Base-by-base conservation (phyloP, 2,888 invertebrate species). In the Ypsolopha scabrella region DNA sequence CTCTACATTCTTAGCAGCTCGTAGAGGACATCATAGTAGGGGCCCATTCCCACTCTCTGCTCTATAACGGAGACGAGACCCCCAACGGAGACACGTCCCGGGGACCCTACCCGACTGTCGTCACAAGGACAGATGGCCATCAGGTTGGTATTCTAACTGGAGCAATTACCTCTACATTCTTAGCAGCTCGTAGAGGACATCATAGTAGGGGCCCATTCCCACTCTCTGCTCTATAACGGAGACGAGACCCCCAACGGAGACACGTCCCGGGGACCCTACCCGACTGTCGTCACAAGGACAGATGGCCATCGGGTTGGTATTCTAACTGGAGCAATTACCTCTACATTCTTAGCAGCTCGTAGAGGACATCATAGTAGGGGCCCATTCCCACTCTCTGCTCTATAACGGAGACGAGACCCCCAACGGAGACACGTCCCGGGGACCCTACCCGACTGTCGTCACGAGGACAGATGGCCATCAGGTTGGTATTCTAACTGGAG, bases 141-240 rank as follows among this genome's bases (percentile, higher is more conserved):
- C 70, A 72, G 68, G 88, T 87, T 50, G 55, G 33, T 61, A 59
- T 36, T 8, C 13, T n/a, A 7, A 10, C 11, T 37, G 50, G 6
- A 41, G 24, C 2, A 24, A 24, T 24, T 24, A 24, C 24, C 24
- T 24, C 24, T 24, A 24, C 2, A 24, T n/a, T n/a, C 24, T 24
- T 24, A 24, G 24, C 4, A 24, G 2, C 87, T 90, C 0, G 89
- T 90, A 36, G 88, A 96, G 51, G 94, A 95, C 68, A 87, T 96
- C 0, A 92, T 96, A 52, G 92, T 96, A n/a, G 96, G 96, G 6
- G 93, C 91, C 0, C 96, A 96, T 69, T 92, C 94, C 0, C 94
- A 96, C 70, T 91, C 93, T 0, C 90, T 96, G 59, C 87, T 96
- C 0, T 95, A 90, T 70, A 91, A 87, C 0, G 82, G 82, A 82